Base-by-base conservation (phyloP, 2,888 invertebrate genomes). In the Trachelus iudaicus region DNA sequence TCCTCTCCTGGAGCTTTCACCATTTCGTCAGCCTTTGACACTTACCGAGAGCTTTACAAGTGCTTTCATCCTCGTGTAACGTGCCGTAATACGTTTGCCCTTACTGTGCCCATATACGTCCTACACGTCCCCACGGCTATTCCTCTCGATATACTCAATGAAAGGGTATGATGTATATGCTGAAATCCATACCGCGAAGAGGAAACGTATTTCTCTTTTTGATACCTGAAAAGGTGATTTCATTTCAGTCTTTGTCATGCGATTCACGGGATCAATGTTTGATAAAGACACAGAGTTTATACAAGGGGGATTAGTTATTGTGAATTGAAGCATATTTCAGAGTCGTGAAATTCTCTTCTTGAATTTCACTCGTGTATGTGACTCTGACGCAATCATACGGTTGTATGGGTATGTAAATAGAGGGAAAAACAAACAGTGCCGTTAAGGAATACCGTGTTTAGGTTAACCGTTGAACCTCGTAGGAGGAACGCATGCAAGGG, bases 391-490 rank as follows among this genome's bases (percentile, higher is more conserved):
- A 56, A 56, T 56, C 56, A 56, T 15, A 23, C 9, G 56, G 56
- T 23, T 56, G 9, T 23, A 56, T 9, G 6, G 23, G 15, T 6
- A 56, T 56, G 56, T 56, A 56, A 56, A 56, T 56, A 9, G 56
- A 56, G 56, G 23, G 56, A 23, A 23, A 56, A 56, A 56, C 56
- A 56, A 56, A 56, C 9, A 6, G 56, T 23, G 56, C 23, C 23
- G 23, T 56, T 23, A 71, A 31, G 75, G 75, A 73, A 34, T 56
- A 68, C 73, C 76, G 40, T 74, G 77, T 75, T 81, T 75, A 75
- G 79, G 75, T 78, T 79, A 79, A 81, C 76, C 78, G 79, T 73
- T 78, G 76, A 80, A 78, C 77, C 76, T 30, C 56, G 34, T 69
- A 78, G 56, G 56, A 56, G 56, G 23, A 9, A 56, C 56, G 56